A percentile compares a stretch with the other conserved stretches of the same genome.
These are phyloP conservation scores for Scomber japonicus DNA, from an alignment of 2,113 vertebrate species.

Conservation along the genomic window DNA sequence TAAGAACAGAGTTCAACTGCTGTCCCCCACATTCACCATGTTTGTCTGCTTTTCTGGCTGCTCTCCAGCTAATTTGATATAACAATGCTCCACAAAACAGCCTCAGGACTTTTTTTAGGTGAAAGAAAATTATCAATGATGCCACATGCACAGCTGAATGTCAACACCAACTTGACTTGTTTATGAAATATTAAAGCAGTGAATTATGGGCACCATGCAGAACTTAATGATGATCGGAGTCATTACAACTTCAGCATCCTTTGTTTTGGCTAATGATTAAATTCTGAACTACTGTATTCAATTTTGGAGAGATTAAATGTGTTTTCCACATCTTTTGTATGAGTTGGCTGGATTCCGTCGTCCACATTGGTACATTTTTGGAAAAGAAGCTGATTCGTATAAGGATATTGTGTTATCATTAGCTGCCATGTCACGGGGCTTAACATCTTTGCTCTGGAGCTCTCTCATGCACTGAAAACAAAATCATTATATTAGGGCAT, in stretches of 20 bases:
- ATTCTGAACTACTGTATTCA: conserved; percentile 83
- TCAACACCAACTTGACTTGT: conserved; percentile 86
- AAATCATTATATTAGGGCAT: conserved; percentile 63
- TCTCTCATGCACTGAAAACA: conserved; percentile 59
- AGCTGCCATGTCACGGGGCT: conserved; percentile 74
- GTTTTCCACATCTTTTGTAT: conserved; percentile 75
- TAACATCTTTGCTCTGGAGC: conserved; percentile 59
- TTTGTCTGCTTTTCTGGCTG: conserved; percentile 85
- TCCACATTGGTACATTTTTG: conserved; percentile 63
- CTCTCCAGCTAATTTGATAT: conserved; percentile 89
- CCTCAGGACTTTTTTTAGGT: conserved; percentile 84
- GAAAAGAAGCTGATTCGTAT: conserved; percentile 63
- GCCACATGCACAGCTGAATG: conserved; percentile 86
- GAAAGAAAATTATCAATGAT: conserved; percentile 87
- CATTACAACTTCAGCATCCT: conserved; percentile 82
- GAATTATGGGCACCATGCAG: conserved; percentile 80
- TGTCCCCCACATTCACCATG: conserved; percentile 81
- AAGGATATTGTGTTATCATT: conserved; percentile 79
- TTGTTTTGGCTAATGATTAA: conserved; percentile 85
- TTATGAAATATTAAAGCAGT: conserved; percentile 86
- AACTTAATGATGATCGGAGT: conserved; percentile 86
- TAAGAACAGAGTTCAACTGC: conserved; percentile 84
- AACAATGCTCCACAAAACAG: conserved; percentile 85
- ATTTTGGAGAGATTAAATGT: conserved; percentile 78
- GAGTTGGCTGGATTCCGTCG: conserved; percentile 64